A percentile compares a stretch with the other conserved stretches of the same genome.
phyloP scores from a whole-genome alignment of 2,113 vertebrate genomes.

The Prietella phreatophila region DNA sequence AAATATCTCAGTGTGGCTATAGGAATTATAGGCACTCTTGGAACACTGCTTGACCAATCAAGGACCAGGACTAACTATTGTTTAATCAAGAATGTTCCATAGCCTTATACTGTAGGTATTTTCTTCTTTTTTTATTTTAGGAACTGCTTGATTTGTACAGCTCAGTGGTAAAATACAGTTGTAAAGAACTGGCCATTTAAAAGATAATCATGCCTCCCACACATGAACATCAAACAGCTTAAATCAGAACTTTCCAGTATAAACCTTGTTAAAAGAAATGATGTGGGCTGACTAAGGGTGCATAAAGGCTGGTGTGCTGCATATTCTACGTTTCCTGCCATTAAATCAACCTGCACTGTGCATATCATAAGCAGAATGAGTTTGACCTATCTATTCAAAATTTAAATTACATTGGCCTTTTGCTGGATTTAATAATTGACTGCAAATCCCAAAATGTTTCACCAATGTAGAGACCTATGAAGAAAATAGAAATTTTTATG shows the following conservation, averaged over 20 bases:
- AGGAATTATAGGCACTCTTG: too few relatives aligned
- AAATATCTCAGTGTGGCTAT: too few relatives aligned
- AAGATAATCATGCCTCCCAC: neutral
- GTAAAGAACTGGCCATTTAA: neutral
- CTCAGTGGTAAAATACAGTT: neutral
- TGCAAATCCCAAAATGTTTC: neutral
- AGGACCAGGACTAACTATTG: too few relatives aligned
- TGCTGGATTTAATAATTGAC: neutral
- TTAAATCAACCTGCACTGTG: neutral
- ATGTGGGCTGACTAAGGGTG: neutral
- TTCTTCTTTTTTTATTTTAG: neutral
- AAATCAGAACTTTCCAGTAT: neutral
- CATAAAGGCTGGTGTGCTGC: neutral
- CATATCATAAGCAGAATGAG: neutral
- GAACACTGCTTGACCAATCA: too few relatives aligned
- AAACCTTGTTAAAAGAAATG: neutral
- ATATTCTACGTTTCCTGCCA: neutral
- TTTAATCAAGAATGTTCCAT: neutral
- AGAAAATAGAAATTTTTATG: neutral
- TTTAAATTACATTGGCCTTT: neutral
- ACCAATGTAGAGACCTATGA: neutral
- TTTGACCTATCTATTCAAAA: constrained; percentile 42
- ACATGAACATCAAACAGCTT: neutral
- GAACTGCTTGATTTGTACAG: neutral
- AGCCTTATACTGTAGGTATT: neutral